phyloP scores from a whole-genome alignment of 2,888 invertebrate species.

The Cecidostiba fungosa region DNA sequence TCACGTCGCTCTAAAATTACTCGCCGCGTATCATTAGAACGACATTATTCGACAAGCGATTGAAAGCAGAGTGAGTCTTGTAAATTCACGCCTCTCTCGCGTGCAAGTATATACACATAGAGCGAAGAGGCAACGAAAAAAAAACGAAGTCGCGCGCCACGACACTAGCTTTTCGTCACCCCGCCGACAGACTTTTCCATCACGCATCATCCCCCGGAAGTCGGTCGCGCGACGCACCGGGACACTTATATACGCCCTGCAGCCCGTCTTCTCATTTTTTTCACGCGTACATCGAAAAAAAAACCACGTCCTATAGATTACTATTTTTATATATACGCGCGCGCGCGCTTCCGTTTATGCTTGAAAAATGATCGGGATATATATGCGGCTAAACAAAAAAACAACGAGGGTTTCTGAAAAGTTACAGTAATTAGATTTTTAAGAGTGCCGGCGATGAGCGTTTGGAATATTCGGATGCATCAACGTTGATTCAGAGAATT shows the following conservation, averaged over 20 bases:
- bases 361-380: constrained; percentile 21
- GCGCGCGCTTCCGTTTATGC: constrained; percentile 21
- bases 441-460: neutral
- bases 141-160: constrained; percentile 11
- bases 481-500: neutral
- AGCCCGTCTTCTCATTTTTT: constrained; percentile 34
- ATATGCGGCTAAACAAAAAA: neutral
- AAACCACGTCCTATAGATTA: neutral
- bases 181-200: constrained; percentile 54
- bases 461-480: too few species aligned
- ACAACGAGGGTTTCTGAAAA: neutral
- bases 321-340: constrained; percentile 27
- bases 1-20: neutral
- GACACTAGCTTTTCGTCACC: constrained; percentile 51
- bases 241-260: neutral
- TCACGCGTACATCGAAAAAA: constrained; percentile 3
- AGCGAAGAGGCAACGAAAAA: neutral
- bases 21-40: too few species aligned
- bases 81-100: neutral
- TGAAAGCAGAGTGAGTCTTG: neutral
- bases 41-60: neutral
- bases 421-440: neutral
- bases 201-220: constrained; percentile 56
- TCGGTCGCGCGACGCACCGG: constrained; percentile 7
- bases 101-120: neutral